phyloP scores from a whole-genome alignment of 2,888 invertebrate species.

The Timema podura region DNA sequence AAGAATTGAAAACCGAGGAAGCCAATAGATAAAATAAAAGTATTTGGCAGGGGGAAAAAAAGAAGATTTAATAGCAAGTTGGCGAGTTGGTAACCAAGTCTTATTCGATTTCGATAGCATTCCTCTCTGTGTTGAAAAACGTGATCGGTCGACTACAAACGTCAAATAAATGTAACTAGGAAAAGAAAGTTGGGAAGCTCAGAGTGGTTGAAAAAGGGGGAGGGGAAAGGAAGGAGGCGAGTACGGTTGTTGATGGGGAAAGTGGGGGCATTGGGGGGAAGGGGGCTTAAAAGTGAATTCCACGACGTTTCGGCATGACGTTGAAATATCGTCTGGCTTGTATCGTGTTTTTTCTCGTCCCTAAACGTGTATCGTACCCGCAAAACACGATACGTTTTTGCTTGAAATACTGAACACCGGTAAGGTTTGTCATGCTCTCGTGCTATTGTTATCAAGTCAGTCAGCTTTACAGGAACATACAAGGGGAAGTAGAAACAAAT shows the following conservation, averaged over 20 bases:
- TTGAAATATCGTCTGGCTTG: neutral
- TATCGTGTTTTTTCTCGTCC: too few species aligned
- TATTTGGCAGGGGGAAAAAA: neutral
- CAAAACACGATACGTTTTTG: too few species aligned
- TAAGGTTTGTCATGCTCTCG: too few species aligned
- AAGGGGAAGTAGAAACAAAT: too few species aligned
- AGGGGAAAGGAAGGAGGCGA: neutral
- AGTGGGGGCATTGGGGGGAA: too few species aligned
- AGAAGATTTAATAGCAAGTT: conserved; percentile 8
- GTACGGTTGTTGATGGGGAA: neutral
- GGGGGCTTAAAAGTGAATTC: neutral
- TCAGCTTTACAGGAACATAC: too few species aligned
- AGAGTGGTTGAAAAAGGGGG: neutral
- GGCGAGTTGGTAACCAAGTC: conserved; percentile 11
- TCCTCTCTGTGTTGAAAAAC: neutral
- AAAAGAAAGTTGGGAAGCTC: too few species aligned
- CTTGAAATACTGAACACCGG: too few species aligned
- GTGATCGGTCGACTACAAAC: conserved; percentile 10
- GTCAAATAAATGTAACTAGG: conserved; percentile 12
- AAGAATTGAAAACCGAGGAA: too few species aligned
- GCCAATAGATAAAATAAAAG: too few species aligned
- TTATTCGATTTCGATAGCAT: conserved; percentile 12
- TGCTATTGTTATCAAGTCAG: too few species aligned
- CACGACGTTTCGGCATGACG: neutral
- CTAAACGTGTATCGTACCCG: too few species aligned